A percentile compares a stretch with the other conserved stretches of the same genome.
These are phyloP conservation scores for Enteromius unitaeniatus DNA, from an alignment of 2,797 vertebrate genomes.

Conservation along the genomic window DNA sequence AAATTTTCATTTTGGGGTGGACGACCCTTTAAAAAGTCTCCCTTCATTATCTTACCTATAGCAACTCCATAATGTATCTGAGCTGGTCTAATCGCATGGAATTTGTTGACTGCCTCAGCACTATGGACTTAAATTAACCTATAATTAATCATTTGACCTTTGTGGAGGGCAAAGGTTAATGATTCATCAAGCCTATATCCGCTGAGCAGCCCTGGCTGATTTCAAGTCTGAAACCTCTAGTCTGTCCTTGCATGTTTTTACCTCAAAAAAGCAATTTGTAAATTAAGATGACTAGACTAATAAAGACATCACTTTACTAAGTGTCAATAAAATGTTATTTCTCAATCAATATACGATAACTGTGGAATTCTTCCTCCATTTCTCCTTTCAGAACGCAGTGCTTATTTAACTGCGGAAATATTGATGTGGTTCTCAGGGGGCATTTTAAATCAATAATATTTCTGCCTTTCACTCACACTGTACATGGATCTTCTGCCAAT, in stretches of 20 bases:
- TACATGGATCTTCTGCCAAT: neutral
- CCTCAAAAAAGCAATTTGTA: neutral
- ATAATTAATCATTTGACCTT: conserved; percentile 61
- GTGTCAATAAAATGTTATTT: conserved; percentile 22
- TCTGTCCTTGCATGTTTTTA: neutral
- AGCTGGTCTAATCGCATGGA: conserved; percentile 47
- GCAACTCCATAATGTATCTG: conserved; percentile 6
- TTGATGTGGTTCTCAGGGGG: neutral
- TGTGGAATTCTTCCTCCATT: conserved; percentile 4
- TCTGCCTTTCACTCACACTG: conserved; percentile 3
- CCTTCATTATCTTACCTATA: conserved; percentile 14
- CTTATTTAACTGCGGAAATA: neutral
- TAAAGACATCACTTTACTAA: neutral
- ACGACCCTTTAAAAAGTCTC: neutral
- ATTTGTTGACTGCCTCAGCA: conserved; percentile 50
- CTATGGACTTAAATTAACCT: conserved; percentile 27
- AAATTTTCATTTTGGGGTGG: too few relatives aligned
- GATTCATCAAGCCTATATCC: conserved; percentile 38
- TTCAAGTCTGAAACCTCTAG: conserved; percentile 2
- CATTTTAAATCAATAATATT: conserved; percentile 22
- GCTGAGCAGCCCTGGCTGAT: neutral
- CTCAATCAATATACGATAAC: conserved; percentile 14
- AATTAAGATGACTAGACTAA: conserved; percentile 2
- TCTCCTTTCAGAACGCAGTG: neutral
- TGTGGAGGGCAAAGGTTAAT: conserved; percentile 59